Evolutionary conservation across 2,797 vertebrate genomes (phyloP).

Genomic region (Glossophaga mutica): DNA sequence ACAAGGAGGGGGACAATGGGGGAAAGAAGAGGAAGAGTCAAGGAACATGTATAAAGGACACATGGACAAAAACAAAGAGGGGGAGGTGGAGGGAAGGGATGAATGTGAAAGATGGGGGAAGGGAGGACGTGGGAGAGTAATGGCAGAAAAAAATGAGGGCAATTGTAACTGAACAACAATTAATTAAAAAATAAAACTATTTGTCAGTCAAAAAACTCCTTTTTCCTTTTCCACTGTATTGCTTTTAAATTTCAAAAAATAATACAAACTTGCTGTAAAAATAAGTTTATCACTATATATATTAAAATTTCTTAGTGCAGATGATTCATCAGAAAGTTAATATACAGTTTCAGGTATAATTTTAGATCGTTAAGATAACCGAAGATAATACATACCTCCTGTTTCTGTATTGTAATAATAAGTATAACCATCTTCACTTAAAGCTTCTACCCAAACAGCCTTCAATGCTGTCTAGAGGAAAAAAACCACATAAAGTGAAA

Average conservation of each 20-base stretch:
- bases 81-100: too few relatives aligned
- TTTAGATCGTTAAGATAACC: conserved; percentile 20
- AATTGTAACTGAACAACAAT: too few relatives aligned
- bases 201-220: background rate
- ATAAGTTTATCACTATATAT: background rate
- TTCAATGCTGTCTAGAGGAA: conserved; percentile 78
- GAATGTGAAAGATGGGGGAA: too few relatives aligned
- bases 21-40: too few relatives aligned
- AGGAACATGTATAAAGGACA: too few relatives aligned
- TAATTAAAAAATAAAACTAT: too few relatives aligned
- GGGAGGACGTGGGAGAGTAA: too few relatives aligned
- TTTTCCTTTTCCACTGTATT: background rate
- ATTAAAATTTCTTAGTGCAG: background rate
- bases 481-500: background rate
- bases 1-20: too few relatives aligned
- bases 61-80: too few relatives aligned
- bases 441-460: conserved; percentile 89
- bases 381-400: conserved; percentile 84
- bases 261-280: background rate
- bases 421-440: conserved; percentile 90
- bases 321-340: background rate
- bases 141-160: too few relatives aligned
- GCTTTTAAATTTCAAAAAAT: conserved; percentile 34
- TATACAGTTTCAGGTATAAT: background rate
- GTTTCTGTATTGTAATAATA: conserved; percentile 96